These are phyloP conservation scores for Cinclus cinclus DNA, from an alignment of 2,113 vertebrate genomes.

Conservation along the genomic window DNA sequence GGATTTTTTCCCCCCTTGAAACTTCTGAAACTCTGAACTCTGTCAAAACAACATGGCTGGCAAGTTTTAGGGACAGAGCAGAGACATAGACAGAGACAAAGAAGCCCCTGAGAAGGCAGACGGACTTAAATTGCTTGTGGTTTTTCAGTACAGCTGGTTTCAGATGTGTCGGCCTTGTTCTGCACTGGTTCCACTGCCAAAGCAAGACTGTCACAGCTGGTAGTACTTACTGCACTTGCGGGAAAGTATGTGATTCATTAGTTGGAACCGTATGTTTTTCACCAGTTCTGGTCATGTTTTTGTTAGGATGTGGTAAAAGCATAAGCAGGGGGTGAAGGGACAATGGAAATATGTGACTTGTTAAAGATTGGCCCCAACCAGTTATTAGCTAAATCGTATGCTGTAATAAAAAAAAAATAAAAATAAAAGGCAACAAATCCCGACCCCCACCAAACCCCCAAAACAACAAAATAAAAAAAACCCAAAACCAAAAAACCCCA, in stretches of 20 bases:
- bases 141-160: slow-evolving; percentile 92
- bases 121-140: slow-evolving; percentile 90
- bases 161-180: slow-evolving; percentile 87
- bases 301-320: slow-evolving; percentile 99
- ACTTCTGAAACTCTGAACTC: slow-evolving; percentile 86
- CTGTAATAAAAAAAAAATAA: slow-evolving; percentile 50
- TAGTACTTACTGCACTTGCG: slow-evolving; percentile 97
- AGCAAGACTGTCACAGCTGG: slow-evolving; percentile 94
- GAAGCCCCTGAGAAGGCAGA: slow-evolving; percentile 90
- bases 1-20: slow-evolving; percentile 73
- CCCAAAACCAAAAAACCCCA: neutral
- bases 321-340: slow-evolving; percentile 93
- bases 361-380: slow-evolving; percentile 88
- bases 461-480: neutral
- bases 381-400: slow-evolving; percentile 85
- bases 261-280: slow-evolving; percentile 95
- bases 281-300: slow-evolving; percentile 97
- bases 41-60: slow-evolving; percentile 94
- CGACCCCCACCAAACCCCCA: no score
- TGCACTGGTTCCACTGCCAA: slow-evolving; percentile 82
- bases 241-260: slow-evolving; percentile 99
- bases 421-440: no score
- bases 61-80: slow-evolving; percentile 80
- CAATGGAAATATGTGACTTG: slow-evolving; percentile 88
- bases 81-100: slow-evolving; percentile 85